A percentile compares a stretch with the other conserved stretches of the same genome.
Conservation (phyloP, 2,797 vertebrate species). For the Huso huso region DNA sequence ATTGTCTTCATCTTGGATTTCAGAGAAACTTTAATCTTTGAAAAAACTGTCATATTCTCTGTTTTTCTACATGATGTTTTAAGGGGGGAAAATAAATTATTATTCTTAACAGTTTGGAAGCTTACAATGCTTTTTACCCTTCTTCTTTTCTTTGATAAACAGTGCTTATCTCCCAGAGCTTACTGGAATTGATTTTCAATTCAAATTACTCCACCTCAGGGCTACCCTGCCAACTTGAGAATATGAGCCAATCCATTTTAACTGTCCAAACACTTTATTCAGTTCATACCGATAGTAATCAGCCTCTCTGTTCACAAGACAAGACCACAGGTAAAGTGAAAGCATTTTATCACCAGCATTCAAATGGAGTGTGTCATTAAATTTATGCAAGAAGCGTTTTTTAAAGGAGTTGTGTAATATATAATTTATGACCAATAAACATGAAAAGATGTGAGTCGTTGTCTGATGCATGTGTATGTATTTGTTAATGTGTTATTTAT, state of each 20-base stretch:
- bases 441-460: not conserved
- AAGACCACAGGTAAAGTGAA: conserved; percentile 7
- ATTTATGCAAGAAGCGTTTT: too few relatives aligned
- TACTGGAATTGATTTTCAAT: conserved; percentile 51
- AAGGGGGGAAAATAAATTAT: conserved; percentile 16
- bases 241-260: conserved; percentile 25
- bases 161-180: conserved; percentile 36
- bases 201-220: conserved; percentile 33
- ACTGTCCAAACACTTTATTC: conserved; percentile 35
- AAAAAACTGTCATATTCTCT: too few relatives aligned
- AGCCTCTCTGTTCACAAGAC: conserved; percentile 22
- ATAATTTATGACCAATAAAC: not conserved
- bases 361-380: too few relatives aligned
- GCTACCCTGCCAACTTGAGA: conserved; percentile 32
- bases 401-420: not conserved
- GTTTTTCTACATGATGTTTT: not conserved
- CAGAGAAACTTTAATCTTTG: too few relatives aligned
- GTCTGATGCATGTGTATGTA: too few relatives aligned
- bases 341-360: not conserved
- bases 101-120: conserved; percentile 31
- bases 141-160: conserved; percentile 37
- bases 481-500: too few relatives aligned
- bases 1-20: too few relatives aligned
- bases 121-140: conserved; percentile 28
- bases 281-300: conserved; percentile 36